A percentile compares a stretch with the other conserved stretches of the same genome.
Evolutionary conservation across 2,797 vertebrate genomes (phyloP).

Genomic region (Podarcis lilfordi): DNA sequence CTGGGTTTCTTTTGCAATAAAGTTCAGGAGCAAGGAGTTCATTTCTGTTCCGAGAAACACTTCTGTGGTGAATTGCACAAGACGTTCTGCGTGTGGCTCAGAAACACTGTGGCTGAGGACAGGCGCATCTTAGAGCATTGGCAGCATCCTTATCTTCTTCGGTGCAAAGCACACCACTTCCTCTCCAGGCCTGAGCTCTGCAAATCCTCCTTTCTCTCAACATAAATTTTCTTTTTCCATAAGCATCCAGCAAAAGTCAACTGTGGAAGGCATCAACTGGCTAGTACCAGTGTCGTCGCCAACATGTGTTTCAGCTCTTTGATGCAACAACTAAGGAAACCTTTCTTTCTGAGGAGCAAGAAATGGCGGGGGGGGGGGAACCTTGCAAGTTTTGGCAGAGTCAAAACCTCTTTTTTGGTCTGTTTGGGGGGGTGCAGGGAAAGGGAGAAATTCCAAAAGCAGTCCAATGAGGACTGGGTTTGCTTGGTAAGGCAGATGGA

Average conservation of each 20-base stretch:
- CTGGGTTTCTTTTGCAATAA: not conserved
- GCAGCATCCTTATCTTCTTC: not conserved
- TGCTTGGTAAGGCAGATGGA: too few species aligned
- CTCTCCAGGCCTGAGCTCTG: not conserved
- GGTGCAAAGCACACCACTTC: not conserved
- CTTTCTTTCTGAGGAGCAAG: too few species aligned
- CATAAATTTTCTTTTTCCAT: too few species aligned
- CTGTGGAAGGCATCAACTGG: too few species aligned
- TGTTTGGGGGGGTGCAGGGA: too few species aligned
- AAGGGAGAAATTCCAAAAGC: too few species aligned
- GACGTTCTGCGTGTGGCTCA: not conserved
- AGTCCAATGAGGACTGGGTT: too few species aligned
- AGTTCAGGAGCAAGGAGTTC: not conserved
- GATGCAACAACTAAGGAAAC: not conserved
- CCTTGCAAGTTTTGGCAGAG: not conserved
- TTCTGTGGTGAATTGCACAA: not conserved
- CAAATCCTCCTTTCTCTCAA: not conserved
- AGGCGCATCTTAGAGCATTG: not conserved
- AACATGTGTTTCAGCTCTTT: not conserved
- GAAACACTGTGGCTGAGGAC: too few species aligned
- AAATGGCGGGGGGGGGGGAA: too few species aligned
- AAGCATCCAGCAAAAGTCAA: not conserved
- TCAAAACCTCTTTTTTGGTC: not conserved
- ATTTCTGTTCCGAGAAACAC: not conserved
- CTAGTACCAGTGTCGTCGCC: too few species aligned